These are phyloP conservation scores for Fragum fragum DNA, from an alignment of 2,888 invertebrate genomes.

Conservation along the genomic window DNA sequence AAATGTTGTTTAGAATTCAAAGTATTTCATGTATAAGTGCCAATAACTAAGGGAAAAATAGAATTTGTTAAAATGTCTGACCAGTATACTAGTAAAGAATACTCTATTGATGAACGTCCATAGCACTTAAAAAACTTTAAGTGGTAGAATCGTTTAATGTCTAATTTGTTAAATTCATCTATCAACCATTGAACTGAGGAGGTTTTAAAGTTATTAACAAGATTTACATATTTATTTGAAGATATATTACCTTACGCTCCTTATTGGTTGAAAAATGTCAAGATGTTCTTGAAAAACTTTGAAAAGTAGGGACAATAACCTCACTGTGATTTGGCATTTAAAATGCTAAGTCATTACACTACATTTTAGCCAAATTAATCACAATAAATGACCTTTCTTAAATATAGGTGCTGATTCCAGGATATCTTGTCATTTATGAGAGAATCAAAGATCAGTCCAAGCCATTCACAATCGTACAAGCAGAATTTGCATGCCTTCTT, in stretches of 20 bases:
- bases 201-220: slow-evolving; percentile 6
- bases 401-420: too few species aligned
- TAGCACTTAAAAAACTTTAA: neutral
- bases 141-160: slow-evolving; percentile 1
- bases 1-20: too few species aligned
- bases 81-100: too few species aligned
- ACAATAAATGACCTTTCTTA: too few species aligned
- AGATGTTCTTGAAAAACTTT: slow-evolving; percentile 1
- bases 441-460: too few species aligned
- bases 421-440: too few species aligned
- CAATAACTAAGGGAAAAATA: too few species aligned
- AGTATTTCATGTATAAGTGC: too few species aligned
- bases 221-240: slow-evolving; percentile 2
- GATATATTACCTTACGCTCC: slow-evolving; percentile 2
- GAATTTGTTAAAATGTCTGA: too few species aligned
- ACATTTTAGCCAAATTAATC: neutral
- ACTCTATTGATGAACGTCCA: too few species aligned
- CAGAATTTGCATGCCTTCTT: too few species aligned
- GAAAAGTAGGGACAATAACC: neutral
- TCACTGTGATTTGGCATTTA: neutral
- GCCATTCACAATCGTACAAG: too few species aligned
- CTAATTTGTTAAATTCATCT: slow-evolving; percentile 20
- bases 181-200: neutral
- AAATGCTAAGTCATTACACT: neutral
- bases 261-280: slow-evolving; percentile 7